Evolutionary conservation across 2,113 vertebrate genomes (phyloP).

Genomic region (Brachirus orientalis): DNA sequence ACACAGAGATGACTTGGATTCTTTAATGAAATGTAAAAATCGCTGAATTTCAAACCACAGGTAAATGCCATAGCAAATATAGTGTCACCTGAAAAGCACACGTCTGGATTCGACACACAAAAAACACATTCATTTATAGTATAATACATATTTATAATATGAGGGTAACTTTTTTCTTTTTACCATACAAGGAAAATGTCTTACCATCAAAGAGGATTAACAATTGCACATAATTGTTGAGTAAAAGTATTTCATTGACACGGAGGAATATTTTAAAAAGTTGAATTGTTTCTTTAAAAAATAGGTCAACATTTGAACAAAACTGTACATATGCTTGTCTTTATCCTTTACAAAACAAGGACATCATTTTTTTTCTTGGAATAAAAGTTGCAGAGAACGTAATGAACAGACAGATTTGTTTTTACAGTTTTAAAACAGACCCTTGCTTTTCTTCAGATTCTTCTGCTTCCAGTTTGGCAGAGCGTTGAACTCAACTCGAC

Average conservation of each 20-base stretch:
- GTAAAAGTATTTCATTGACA: slow-evolving; percentile 48
- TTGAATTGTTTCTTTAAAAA: slow-evolving; percentile 28
- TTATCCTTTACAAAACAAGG: slow-evolving; percentile 50
- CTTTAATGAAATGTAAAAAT: slow-evolving; percentile 10
- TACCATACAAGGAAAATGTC: slow-evolving; percentile 35
- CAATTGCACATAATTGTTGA: slow-evolving; percentile 67
- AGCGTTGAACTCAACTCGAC: slow-evolving; percentile 80
- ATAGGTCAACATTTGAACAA: slow-evolving; percentile 51
- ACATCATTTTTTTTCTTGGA: slow-evolving; percentile 25
- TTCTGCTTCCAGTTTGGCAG: slow-evolving; percentile 86
- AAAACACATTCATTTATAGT: slow-evolving; percentile 53
- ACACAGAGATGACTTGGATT: neutral
- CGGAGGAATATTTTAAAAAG: slow-evolving; percentile 20
- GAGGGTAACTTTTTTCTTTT: slow-evolving; percentile 39
- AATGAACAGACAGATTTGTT: slow-evolving; percentile 16
- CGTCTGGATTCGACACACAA: slow-evolving; percentile 30
- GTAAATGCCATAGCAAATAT: slow-evolving; percentile 20
- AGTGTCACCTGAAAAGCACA: slow-evolving; percentile 6
- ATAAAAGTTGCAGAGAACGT: slow-evolving; percentile 26
- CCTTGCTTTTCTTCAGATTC: slow-evolving; percentile 84
- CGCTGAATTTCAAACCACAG: slow-evolving; percentile 24
- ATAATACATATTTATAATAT: slow-evolving; percentile 75
- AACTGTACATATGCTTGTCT: slow-evolving; percentile 64
- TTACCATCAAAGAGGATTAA: slow-evolving; percentile 35
- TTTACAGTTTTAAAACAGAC: slow-evolving; percentile 76